Base-by-base conservation (phyloP, 1,140 invertebrate species). In the Mesaphorura yosii region DNA sequence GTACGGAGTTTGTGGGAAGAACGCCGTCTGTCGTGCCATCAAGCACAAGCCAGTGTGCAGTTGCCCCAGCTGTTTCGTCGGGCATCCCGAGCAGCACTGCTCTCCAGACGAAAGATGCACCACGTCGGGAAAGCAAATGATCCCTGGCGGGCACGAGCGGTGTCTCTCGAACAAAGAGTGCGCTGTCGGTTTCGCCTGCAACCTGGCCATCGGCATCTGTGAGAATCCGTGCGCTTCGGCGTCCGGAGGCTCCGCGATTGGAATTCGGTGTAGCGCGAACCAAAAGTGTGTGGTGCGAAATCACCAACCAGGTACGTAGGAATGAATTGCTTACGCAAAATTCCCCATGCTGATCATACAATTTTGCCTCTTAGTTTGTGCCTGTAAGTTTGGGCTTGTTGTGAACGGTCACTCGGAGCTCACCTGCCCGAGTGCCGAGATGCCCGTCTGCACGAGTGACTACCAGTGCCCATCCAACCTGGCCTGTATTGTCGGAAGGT, bases 241-340 rank as follows among this genome's bases (percentile, higher is more conserved):
- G 40, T 51, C 57, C 10, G 19, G 49, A 3, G 46, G 40, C 23
- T 72, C 68, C 60, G 41, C 46, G 10, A 22, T 55, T 2, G 69
- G 73, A 17, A 74, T 80, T 59, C 76, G 74, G 53, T 90, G 87
- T 67, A 77, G 78, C 48, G 73, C 75, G 57, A 86, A 86, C 67
- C 88, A 90, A 67, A 82, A 80, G 67, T 93, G 88, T 70, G 82
- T 88, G 73, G 86, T 89, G 31, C 79, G 83, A 58, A 80, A 83
- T 64, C 88, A 92, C 66, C 75, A 76, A 62, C 81, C 23, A 46
- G 23, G 17, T 42, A 22, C 40, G 17, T 6, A 42, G 40, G 6
- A 42, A 42, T 10, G 23, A 19, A 19, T 10, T 10, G n/a, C 17
- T n/a, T n/a, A n/a, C n/a, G n/a, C n/a, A n/a, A n/a, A n/a, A n/a